Evolutionary conservation across 1,140 invertebrate genomes (phyloP), one percentile per base, ranked within the genome.

Genomic region (Aphidius ervi): DNA sequence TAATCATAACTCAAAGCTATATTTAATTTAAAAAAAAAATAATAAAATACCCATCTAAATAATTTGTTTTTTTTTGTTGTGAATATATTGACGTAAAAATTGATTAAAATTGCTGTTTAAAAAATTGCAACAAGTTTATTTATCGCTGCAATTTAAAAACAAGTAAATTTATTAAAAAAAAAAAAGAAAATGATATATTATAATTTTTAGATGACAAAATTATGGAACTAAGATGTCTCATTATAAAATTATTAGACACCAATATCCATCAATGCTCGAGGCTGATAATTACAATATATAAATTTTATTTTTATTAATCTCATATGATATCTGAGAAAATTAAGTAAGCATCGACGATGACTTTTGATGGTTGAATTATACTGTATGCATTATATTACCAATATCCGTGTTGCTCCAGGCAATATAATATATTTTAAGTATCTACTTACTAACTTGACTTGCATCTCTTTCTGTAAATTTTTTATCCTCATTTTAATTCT

Each of bases 211-310:
- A 56, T 39, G 46, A 57, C 59, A 63, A 63, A 66, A 63, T 70
- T 69, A 72, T 73, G 68, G 68, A 69, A 62, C 59, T 50, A 65
- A 68, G 65, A 70, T 67, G 66, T 71, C 69, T 71, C 68, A 68
- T 72, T 70, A 72, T 39, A 58, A 59, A 58, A 60, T 47, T 39
- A 41, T 49, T 57, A 57, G 58, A 63, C 60, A 65, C 62, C 57
- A 43, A 56, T 57, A 16, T 16, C 16, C 16, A 16, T 16, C 16
- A 55, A 57, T 57, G 49, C 55, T 61, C 45, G 49, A 59, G 16
- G 53, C 60, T 61, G n/a, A 46, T 20, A 58, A 61, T 47, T 46
- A 52, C 59, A 54, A 46, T 16, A 16, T 16, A 16, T 16, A 16
- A 16, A 16, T 16, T 16, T 16, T 16, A 16, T 61, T 16, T 49